These are phyloP conservation scores for Callionymus lyra DNA, from an alignment of 2,113 vertebrate species.

Conservation along the genomic window DNA sequence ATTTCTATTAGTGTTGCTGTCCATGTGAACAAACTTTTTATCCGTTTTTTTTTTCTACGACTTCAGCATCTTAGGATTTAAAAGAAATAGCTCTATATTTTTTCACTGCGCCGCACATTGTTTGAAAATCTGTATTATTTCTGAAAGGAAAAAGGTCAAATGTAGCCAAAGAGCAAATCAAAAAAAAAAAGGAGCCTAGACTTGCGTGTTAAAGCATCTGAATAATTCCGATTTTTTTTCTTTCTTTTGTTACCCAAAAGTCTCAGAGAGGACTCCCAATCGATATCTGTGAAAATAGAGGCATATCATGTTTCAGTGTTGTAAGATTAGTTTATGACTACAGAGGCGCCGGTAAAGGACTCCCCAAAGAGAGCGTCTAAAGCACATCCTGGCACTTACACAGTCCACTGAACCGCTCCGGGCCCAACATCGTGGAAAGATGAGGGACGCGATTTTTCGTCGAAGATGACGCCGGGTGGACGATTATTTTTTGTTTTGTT, in stretches of 20 bases:
- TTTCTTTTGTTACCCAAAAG: slow-evolving; percentile 17
- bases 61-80: too few species aligned
- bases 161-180: slow-evolving; percentile 63
- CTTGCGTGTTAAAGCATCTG: slow-evolving; percentile 19
- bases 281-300: slow-evolving; percentile 30
- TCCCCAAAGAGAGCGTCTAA: slow-evolving; percentile 39
- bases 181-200: slow-evolving; percentile 21
- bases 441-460: too few species aligned
- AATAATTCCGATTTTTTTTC: too few species aligned
- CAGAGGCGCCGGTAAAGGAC: slow-evolving; percentile 32
- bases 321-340: slow-evolving; percentile 35
- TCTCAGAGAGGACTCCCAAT: slow-evolving; percentile 23
- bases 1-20: too few species aligned
- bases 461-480: too few species aligned
- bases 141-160: slow-evolving; percentile 28
- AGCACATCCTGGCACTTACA: slow-evolving; percentile 34
- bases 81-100: too few species aligned
- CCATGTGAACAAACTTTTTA: too few species aligned
- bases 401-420: slow-evolving; percentile 17
- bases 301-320: slow-evolving; percentile 42
- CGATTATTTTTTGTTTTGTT: too few species aligned
- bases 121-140: too few species aligned
- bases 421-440: too few species aligned
- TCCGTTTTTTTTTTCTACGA: too few species aligned
- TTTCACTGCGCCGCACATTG: too few species aligned